Base-by-base conservation (phyloP, 1,140 invertebrate species). In the Meloidogyne floridensis region DNA sequence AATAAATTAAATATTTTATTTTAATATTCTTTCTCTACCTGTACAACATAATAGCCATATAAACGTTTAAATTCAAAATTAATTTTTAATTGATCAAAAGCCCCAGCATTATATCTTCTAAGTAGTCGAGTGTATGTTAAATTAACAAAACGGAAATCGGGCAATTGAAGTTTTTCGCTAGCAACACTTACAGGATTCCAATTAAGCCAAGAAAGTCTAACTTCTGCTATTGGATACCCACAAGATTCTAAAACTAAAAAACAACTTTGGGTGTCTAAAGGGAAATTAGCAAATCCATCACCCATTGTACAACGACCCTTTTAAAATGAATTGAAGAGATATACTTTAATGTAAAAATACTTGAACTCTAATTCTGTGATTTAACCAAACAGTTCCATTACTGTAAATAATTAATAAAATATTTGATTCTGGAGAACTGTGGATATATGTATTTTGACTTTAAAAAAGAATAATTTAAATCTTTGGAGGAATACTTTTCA, bases 141-240 rank as follows among this genome's bases (percentile, higher is more conserved):
- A 77, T 86, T 87, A 32, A 87, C 83, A 75, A 86, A 86, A 54
- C 81, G 80, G 47, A 86, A 86, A 75, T 86, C 85, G 42, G 85
- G 85, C 47, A 86, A 54, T 75, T 86, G 86, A 51, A 86, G 75
- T 54, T 85, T 80, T 51, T 86, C 85, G 54, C 72, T 87, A 59
- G 85, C 83, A 20, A 86, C 81, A 11, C 81, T 87, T 43, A 86
- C 86, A 18, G 85, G 85, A 20, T 80, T 85, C 85, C 85, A 86
- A 13, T 77, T 47, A 76, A 85, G 56, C 86, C 85, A 86, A 43
- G 59, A n/a, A 7, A 86, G 81, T 13, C 85, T 72, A 15, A 86
- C 85, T 76, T 86, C 85, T 18, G 86, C 76, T n/a, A 87, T 81
- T n/a, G 85, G 86, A 77, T 86, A 86, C 4, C 85, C 83, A 73